Base-by-base conservation (phyloP, 2,797 vertebrate genomes). In the Acropternis orthonyx region DNA sequence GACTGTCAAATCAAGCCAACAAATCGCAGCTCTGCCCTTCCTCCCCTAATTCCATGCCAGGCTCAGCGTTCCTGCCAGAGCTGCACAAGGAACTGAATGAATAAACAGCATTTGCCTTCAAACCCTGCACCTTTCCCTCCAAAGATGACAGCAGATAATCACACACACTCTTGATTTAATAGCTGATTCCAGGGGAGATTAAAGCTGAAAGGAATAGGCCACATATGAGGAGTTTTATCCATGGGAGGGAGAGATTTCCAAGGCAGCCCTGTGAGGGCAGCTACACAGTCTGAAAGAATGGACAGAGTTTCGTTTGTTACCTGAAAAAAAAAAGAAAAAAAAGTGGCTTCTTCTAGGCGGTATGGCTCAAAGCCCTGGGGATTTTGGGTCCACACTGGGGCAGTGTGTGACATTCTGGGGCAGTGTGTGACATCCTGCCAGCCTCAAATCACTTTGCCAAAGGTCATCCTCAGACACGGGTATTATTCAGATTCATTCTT, bases 1-100 rank as follows among this genome's bases (percentile, higher is more conserved):
- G 82, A 89, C 79, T 95, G 92, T 94, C 95, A 92, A 58, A 93
- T 96, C 89, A 76, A 91, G 59, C 23, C 92, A 76, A 56, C 73
- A 83, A 91, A 92, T 93, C 22, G 5, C 79, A 86, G 73, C 39
- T 16, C 75, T 93, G 85, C 92, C 85, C 78, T 93, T 85, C 74
- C 86, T 87, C 72, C 4, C 1, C 78, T 94, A 65, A 83, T 85
- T 83, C 89, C 21, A 27, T 10, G 75, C 68, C 73, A 65, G 56
- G 65, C 88, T 66, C 72, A 52, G 78, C 2, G 2, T n/a, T 85
- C 49, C 68, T 91, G 91, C 59, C 26, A 32, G 37, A 89, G 87
- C 91, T 87, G 87, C 89, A 80, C 63, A 7, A 71, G 81, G 85
- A 91, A 56, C 24, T 28, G 72, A 83, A 88, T 85, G 91, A 93